Percentiles rank a stretch among this genome's conserved stretches.
Conservation (phyloP, 2,888 invertebrate genomes). For the Drosophila subsilvestris region DNA sequence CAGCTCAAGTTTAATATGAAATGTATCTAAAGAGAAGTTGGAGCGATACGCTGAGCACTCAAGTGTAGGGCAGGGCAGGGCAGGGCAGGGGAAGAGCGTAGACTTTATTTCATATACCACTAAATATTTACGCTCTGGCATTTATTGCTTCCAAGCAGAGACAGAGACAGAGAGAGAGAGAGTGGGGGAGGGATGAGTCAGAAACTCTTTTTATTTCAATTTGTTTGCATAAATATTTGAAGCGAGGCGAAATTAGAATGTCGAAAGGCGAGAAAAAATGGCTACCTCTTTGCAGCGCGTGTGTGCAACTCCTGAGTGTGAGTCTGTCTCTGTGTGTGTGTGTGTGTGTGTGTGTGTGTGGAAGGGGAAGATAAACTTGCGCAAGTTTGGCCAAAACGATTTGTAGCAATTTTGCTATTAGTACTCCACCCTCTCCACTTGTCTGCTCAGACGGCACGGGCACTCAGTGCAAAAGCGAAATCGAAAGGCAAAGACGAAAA, state of each 20-base stretch:
- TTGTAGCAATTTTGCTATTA: constrained; percentile 81
- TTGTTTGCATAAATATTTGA: constrained; percentile 82
- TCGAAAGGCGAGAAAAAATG: constrained; percentile 60
- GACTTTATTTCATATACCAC: constrained; percentile 15
- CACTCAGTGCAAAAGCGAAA: constrained; percentile 34
- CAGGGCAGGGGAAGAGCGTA: background rate
- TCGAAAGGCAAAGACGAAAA: constrained; percentile 50
- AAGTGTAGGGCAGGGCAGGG: too few relatives aligned
- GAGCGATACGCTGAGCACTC: background rate
- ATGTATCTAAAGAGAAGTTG: constrained; percentile 33
- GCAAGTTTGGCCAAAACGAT: constrained; percentile 80
- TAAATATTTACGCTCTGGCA: constrained; percentile 62
- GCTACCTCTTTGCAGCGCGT: constrained; percentile 2
- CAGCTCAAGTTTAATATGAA: constrained; percentile 61
- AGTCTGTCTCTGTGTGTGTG: constrained; percentile 1
- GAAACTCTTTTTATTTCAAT: constrained; percentile 80
- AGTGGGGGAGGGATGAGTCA: constrained; percentile 35
- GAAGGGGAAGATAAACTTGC: constrained; percentile 68
- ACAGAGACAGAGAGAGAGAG: background rate
- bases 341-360: constrained; percentile 22
- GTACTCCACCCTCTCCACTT: constrained; percentile 33
- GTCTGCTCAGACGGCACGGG: constrained; percentile 3
- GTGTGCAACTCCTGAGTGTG: constrained; percentile 21
- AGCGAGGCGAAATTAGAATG: constrained; percentile 75
- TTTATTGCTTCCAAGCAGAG: constrained; percentile 69